phyloP scores from a whole-genome alignment of 2,113 vertebrate species.

The Oryzias javanicus region DNA sequence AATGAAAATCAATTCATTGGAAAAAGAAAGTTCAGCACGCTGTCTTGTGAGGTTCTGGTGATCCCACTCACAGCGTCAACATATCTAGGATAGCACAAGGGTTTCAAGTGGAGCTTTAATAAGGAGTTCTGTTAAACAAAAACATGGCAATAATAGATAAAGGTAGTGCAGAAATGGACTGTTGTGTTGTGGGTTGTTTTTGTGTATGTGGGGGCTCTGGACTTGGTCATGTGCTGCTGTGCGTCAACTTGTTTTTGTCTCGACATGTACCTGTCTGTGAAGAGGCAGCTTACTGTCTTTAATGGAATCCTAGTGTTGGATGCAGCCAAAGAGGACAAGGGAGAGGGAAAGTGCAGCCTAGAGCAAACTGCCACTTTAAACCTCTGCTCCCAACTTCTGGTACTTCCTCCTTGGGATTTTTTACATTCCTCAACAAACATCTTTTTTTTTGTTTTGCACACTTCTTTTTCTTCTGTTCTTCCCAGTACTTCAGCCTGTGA shows the following conservation, averaged over 20 bases:
- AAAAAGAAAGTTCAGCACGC: too few relatives aligned
- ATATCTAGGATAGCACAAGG: too few relatives aligned
- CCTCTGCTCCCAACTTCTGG: conserved; percentile 39
- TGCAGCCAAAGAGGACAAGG: conserved; percentile 25
- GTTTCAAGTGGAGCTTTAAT: too few relatives aligned
- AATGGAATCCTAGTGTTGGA: conserved; percentile 49
- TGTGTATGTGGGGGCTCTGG: conserved; percentile 1
- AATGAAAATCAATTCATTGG: too few relatives aligned
- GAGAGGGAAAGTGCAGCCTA: conserved; percentile 65
- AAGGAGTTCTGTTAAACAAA: neutral
- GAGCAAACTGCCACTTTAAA: conserved; percentile 55
- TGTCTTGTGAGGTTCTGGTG: too few relatives aligned
- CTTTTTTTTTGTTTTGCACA: conserved; percentile 22
- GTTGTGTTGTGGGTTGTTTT: neutral
- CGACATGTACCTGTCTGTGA: conserved; percentile 41
- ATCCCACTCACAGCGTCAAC: too few relatives aligned
- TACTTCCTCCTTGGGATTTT: conserved; percentile 66
- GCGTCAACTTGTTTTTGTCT: conserved; percentile 9
- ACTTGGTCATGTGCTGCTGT: conserved; percentile 10
- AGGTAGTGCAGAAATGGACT: neutral
- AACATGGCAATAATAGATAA: neutral
- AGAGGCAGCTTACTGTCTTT: conserved; percentile 28
- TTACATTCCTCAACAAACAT: conserved; percentile 64
- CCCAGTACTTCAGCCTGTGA: conserved; percentile 1
- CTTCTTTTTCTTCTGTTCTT: conserved; percentile 17